Percentiles rank a stretch among this genome's conserved stretches.
phyloP scores from a whole-genome alignment of 2,888 invertebrate species.

The Ceratothoa steindachneri region DNA sequence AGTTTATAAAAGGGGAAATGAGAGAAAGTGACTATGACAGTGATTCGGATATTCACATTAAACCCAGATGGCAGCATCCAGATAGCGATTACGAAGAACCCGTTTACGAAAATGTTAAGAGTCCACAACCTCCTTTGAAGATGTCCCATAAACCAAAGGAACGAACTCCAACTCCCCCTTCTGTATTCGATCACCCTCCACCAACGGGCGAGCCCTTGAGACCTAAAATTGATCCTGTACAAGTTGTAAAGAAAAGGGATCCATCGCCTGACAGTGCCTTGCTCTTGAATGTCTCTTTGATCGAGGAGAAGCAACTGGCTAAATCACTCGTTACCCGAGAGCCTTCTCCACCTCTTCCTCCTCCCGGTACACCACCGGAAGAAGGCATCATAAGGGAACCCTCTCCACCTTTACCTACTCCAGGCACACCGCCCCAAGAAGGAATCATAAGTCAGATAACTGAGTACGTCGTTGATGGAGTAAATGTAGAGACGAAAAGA shows the following conservation, averaged over 20 bases:
- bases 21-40: conserved; percentile 68
- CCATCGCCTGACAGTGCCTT: background rate
- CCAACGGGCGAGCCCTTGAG: conserved; percentile 33
- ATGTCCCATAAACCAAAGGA: conserved; percentile 18
- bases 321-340: background rate
- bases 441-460: conserved; percentile 28
- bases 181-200: conserved; percentile 39
- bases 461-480: conserved; percentile 33
- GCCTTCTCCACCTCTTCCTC: conserved; percentile 33
- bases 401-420: conserved; percentile 31
- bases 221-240: conserved; percentile 26
- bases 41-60: conserved; percentile 58
- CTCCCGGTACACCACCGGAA: background rate
- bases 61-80: conserved; percentile 39
- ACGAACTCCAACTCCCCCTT: conserved; percentile 49
- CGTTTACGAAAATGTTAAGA: conserved; percentile 29
- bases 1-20: conserved; percentile 64
- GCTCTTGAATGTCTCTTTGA: background rate
- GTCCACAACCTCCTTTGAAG: conserved; percentile 23
- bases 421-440: conserved; percentile 31
- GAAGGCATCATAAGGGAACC: background rate
- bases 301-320: background rate
- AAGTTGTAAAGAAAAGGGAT: background rate
- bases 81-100: conserved; percentile 45
- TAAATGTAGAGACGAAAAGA: conserved; percentile 27